Base-by-base conservation (phyloP, 2,888 invertebrate species). In the Blastobasis adustella region DNA sequence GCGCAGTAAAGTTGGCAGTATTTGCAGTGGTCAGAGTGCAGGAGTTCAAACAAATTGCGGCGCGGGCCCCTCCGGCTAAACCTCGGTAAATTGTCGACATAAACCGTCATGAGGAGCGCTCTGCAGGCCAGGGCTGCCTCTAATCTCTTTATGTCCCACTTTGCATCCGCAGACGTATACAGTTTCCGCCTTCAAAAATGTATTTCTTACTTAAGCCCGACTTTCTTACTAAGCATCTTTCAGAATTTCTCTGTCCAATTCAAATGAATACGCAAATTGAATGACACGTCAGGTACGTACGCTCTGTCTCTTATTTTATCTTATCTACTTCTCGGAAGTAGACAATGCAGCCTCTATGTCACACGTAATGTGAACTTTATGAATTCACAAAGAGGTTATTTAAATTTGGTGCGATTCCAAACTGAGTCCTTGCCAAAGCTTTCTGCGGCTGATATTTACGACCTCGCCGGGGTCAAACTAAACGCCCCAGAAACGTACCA, bases 391-490 rank as follows among this genome's bases (percentile, higher is more conserved):
- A 63, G 66, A 73, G 69, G 70, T 76, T 78, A 78, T 82, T 81
- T 76, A 78, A 82, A 81, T 79, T 84, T 84, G 82, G 82, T 80
- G 71, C 62, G 63, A 71, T 77, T 83, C 82, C 84, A 85, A 82
- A 62, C 63, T 59, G 62, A 68, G 66, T 71, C 70, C 72, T 75
- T 79, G 81, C 78, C 82, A 83, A 79, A 73, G 70, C 67, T 73
- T 69, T 74, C 65, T 69, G 52, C 8, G 52, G 50, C 52, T 54
- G 47, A 52, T 54, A 84, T 84, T 83, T 84, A 84, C 78, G 73
- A 71, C 64, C 67, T 61, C 60, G 47, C 59, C 58, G 63, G 67
- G 66, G 66, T 59, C 59, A 57, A 63, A 63, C 59, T 64, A 61
- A 68, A 66, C 62, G 62, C 59, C 59, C 62, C 64, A 64, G 67